Base-by-base conservation (phyloP, 2,797 vertebrate species). In the Eutrigla gurnardus region DNA sequence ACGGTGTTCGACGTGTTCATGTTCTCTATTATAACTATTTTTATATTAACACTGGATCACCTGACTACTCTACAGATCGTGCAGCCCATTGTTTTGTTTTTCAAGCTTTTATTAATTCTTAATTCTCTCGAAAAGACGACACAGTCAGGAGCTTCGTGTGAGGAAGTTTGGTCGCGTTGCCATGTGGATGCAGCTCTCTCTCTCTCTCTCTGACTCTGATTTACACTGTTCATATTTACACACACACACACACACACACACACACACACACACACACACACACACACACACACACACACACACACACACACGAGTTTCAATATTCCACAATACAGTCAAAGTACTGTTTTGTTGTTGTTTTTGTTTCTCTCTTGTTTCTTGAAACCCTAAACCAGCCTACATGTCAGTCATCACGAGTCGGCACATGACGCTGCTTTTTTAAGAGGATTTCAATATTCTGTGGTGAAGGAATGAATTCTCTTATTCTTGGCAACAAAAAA, bases 141-240 rank as follows among this genome's bases (percentile, higher is more conserved):
- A 25, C 50, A 73, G 64, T n/a, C n/a, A 72, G 32, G 71, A 69
- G 78, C 55, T 33, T 73, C 5, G 75, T 66, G 32, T 81, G 78
- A 77, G 18, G 8, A 70, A 35, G 37, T 66, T 65, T 14, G 43
- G 50, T 33, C 2, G 70, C 73, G 73, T 42, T 11, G 78, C 35
- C 25, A 25, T 62, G 65, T 5, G 47, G 62, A 68, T n/a, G 58
- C 68, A n/a, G 58, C 60, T 10, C 69, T 70, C 58, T 74, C 84
- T 75, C 70, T 57, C 25, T 71, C 63, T 54, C 70, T 68, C 50
- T 33, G 70, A 55, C 65, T 75, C 77, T 58, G 62, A 74, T 77
- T 83, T 80, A 75, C 32, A n/a, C 43, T 47, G 43, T 67, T 66
- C 70, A 76, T 75, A 78, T 80, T 77, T 84, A 73, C 70, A 70